Evolutionary conservation across 2,113 vertebrate genomes (phyloP), one percentile per base, ranked within the genome.

Genomic region (Hemiscyllium ocellatum): DNA sequence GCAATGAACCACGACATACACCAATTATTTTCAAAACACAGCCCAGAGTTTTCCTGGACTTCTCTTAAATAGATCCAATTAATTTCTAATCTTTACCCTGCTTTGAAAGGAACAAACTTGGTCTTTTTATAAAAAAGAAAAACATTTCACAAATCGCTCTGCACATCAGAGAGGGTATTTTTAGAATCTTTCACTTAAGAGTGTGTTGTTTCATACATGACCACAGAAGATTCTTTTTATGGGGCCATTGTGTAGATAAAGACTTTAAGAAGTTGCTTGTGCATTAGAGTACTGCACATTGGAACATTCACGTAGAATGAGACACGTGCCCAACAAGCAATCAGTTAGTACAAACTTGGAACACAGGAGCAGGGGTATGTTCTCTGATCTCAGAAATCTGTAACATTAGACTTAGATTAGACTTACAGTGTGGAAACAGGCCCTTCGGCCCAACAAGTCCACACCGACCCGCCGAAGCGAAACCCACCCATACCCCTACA

Each of bases 151-250:
- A 42, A 47, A 20, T 65, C 68, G 50, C 70, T n/a, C 24, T 70
- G 86, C 26, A 95, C 69, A 80, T 83, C 94, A 80, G 52, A 20
- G 86, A 80, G 2, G 33, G 66, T 86, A 42, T 85, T 47, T 83
- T 29, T 72, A 91, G 95, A 29, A 26, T 66, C 72, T 52, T 72
- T 72, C 26, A 69, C 68, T 33, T 50, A 47, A 68, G 47, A 56
- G 78, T 95, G 78, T 69, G 56, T 95, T 19, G 24, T 47, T 56
- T 69, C 5, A 65, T 10, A 0, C 70, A 78, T 95, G 87, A 37
- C 80, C 85, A 37, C 95, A 86, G 83, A 95, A 76, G 69, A 94
- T 93, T 80, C 95, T 26, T 86, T 87, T 26, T 8, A 95, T 95
- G 95, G 96, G 7, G 26, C 12, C 29, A 33, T 33, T 13, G 50